phyloP scores from a whole-genome alignment of 2,888 invertebrate genomes.

The Augiades crinisus region DNA sequence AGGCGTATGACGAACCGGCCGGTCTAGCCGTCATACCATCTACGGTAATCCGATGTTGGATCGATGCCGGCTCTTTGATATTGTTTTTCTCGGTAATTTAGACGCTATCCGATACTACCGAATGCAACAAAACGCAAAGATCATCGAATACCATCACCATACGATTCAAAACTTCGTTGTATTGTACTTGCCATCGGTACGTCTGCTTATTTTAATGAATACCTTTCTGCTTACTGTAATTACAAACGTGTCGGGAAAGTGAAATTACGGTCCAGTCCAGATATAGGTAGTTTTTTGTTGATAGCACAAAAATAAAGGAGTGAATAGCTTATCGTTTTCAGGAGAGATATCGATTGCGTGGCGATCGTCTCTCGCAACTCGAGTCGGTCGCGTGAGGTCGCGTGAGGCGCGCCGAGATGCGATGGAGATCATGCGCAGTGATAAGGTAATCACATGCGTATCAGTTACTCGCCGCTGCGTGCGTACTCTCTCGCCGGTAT shows the following conservation, averaged over 20 bases:
- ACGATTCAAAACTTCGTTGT: slow-evolving; percentile 5
- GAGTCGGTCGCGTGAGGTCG: slow-evolving; percentile 35
- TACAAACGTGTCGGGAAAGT: slow-evolving; percentile 23
- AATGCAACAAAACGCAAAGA: slow-evolving; percentile 28
- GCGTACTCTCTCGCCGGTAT: slow-evolving; percentile 26
- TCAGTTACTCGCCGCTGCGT: slow-evolving; percentile 62
- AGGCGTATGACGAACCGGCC: slow-evolving; percentile 61
- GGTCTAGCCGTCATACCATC: slow-evolving; percentile 62
- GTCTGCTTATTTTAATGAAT: not conserved
- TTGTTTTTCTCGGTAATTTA: slow-evolving; percentile 57
- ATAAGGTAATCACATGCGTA: slow-evolving; percentile 68
- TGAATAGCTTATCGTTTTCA: slow-evolving; percentile 40
- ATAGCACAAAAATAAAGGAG: slow-evolving; percentile 19
- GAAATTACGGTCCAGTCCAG: slow-evolving; percentile 13
- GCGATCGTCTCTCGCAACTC: slow-evolving; percentile 16
- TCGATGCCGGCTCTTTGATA: slow-evolving; percentile 62
- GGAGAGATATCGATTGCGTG: slow-evolving; percentile 46
- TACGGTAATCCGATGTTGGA: slow-evolving; percentile 68
- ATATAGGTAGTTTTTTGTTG: slow-evolving; percentile 14
- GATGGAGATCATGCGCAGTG: slow-evolving; percentile 65
- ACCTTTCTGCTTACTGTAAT: slow-evolving; percentile 17
- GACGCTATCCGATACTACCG: slow-evolving; percentile 51
- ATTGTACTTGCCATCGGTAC: not conserved
- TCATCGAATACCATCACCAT: slow-evolving; percentile 10
- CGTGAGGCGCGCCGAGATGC: slow-evolving; percentile 54